phyloP scores from a whole-genome alignment of 2,888 invertebrate genomes.

The Rhagophthalmus giganteus region DNA sequence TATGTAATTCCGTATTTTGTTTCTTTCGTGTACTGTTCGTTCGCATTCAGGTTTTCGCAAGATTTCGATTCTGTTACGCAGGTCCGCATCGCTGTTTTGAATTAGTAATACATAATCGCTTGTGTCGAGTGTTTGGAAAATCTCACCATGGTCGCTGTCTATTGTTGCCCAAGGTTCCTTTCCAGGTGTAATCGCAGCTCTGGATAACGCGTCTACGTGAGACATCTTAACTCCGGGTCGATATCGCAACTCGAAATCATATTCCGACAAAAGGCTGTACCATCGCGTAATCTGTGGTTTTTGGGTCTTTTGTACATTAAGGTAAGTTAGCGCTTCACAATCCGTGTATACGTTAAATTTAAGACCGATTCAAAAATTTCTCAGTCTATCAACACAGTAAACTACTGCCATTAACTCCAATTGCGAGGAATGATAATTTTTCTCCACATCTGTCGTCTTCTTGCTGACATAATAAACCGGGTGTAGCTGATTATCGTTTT shows the following conservation, averaged over 20 bases:
- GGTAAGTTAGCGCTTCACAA: background rate
- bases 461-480: constrained; percentile 34
- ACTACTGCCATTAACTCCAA: constrained; percentile 25
- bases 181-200: background rate
- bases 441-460: constrained; percentile 32
- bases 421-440: constrained; percentile 32
- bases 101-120: no score
- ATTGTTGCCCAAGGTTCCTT: no score
- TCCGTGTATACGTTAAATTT: background rate
- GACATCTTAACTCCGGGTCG: background rate
- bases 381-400: background rate
- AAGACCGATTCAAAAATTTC: background rate
- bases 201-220: background rate
- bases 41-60: no score
- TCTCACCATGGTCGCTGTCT: no score
- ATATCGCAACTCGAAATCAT: background rate
- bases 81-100: no score
- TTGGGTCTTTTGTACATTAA: background rate
- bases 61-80: no score
- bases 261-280: background rate
- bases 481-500: constrained; percentile 26
- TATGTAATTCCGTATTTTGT: no score
- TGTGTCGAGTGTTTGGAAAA: no score
- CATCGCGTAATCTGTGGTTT: constrained; percentile 9
- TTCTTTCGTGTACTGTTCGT: no score